phyloP scores from a whole-genome alignment of 2,888 invertebrate species.

The Petrolisthes manimaculis region DNA sequence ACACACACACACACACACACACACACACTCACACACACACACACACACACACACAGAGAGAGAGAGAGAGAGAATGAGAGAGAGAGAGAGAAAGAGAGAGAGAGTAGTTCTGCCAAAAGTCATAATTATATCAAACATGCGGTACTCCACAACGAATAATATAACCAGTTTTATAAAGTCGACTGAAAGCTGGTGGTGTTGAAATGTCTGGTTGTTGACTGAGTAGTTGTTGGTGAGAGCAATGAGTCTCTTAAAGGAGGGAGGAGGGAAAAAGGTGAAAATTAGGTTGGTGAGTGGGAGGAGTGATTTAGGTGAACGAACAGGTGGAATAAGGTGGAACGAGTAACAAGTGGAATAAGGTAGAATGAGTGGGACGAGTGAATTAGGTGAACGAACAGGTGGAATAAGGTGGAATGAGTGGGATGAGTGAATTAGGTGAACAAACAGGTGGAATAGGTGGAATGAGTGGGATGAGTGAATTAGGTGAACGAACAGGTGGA shows the following conservation, averaged over 20 bases:
- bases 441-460: background rate
- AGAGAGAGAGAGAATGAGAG: background rate
- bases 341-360: background rate
- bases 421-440: background rate
- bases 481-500: background rate
- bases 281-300: background rate
- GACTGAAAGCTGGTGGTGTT: background rate
- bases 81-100: background rate
- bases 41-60: background rate
- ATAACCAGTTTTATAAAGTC: no score
- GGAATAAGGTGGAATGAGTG: background rate
- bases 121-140: background rate
- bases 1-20: constrained; percentile 29
- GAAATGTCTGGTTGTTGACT: background rate
- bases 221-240: background rate
- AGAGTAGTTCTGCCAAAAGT: background rate
- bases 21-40: constrained; percentile 33
- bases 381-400: background rate
- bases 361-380: background rate
- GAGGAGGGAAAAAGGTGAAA: background rate
- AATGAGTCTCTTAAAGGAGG: background rate
- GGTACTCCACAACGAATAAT: no score
- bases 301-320: background rate
- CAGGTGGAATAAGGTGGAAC: background rate
- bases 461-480: background rate